Evolutionary conservation across 2,113 vertebrate genomes (phyloP).

Genomic region (Limnothrissa miodon): DNA sequence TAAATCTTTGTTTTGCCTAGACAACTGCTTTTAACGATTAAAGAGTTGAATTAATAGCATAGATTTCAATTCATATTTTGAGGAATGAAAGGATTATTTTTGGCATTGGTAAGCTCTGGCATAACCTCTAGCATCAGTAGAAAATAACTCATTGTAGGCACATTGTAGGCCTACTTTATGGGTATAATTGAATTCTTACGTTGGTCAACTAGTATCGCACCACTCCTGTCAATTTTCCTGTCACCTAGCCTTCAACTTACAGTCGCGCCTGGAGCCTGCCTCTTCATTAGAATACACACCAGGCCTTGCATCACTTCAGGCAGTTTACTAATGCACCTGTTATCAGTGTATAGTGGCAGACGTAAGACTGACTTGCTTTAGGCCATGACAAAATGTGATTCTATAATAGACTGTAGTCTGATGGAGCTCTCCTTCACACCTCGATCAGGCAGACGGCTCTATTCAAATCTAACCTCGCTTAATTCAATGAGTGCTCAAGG

Average conservation of each 20-base stretch:
- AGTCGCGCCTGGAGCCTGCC: not conserved
- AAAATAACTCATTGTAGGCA: too few relatives aligned
- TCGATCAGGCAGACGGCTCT: slow-evolving; percentile 54
- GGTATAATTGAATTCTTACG: too few relatives aligned
- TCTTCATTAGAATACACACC: slow-evolving; percentile 3
- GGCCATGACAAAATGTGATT: slow-evolving; percentile 47
- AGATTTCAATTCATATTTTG: not conserved
- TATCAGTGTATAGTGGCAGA: slow-evolving; percentile 34
- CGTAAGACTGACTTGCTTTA: slow-evolving; percentile 26
- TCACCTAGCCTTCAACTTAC: not conserved
- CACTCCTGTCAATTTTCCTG: not conserved
- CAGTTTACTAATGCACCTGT: slow-evolving; percentile 40
- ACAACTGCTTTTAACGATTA: not conserved
- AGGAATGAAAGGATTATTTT: not conserved
- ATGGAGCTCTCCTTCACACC: slow-evolving; percentile 49
- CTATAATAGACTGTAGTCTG: slow-evolving; percentile 14
- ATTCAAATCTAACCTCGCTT: slow-evolving; percentile 47
- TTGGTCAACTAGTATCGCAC: not conserved
- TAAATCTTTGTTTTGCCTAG: not conserved
- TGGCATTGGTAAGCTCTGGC: not conserved
- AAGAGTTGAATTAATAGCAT: not conserved
- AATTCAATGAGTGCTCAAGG: slow-evolving; percentile 57
- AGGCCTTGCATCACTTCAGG: not conserved
- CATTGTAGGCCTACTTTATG: too few relatives aligned
- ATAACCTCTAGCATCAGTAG: too few relatives aligned